phyloP scores from a whole-genome alignment of 1,140 invertebrate species.

The Cecropterus lyciades region DNA sequence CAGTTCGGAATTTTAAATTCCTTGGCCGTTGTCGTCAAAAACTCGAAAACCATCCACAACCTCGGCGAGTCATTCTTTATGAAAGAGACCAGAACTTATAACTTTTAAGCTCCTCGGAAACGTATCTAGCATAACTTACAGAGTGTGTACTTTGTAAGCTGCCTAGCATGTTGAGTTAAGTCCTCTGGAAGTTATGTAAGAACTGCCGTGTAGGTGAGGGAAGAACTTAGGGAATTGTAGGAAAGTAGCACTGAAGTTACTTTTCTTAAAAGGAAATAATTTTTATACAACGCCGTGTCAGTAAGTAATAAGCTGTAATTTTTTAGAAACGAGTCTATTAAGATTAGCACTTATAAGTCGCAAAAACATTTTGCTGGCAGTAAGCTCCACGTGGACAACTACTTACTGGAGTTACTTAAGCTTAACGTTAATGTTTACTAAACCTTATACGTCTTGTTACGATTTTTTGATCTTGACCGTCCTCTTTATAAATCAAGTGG shows the following conservation, averaged over 20 bases:
- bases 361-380: too few relatives aligned
- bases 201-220: background rate
- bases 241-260: background rate
- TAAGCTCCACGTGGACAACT: too few relatives aligned
- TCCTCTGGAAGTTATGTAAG: slow-evolving; percentile 1
- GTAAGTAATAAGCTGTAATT: too few relatives aligned
- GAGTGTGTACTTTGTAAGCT: slow-evolving; percentile 41
- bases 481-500: too few relatives aligned
- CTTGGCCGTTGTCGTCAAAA: slow-evolving; percentile 25
- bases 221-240: background rate
- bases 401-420: too few relatives aligned
- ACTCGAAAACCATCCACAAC: slow-evolving; percentile 2
- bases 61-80: slow-evolving; percentile 34
- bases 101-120: slow-evolving; percentile 38
- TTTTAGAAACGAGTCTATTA: too few relatives aligned
- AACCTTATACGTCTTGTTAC: too few relatives aligned
- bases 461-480: too few relatives aligned
- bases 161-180: slow-evolving; percentile 22
- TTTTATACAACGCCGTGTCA: too few relatives aligned
- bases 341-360: too few relatives aligned
- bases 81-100: slow-evolving; percentile 36
- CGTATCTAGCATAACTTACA: slow-evolving; percentile 43
- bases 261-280: too few relatives aligned
- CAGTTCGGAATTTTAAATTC: slow-evolving; percentile 6
- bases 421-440: too few relatives aligned